phyloP scores from a whole-genome alignment of 2,888 invertebrate genomes.

The Meghimatium bilineatum region DNA sequence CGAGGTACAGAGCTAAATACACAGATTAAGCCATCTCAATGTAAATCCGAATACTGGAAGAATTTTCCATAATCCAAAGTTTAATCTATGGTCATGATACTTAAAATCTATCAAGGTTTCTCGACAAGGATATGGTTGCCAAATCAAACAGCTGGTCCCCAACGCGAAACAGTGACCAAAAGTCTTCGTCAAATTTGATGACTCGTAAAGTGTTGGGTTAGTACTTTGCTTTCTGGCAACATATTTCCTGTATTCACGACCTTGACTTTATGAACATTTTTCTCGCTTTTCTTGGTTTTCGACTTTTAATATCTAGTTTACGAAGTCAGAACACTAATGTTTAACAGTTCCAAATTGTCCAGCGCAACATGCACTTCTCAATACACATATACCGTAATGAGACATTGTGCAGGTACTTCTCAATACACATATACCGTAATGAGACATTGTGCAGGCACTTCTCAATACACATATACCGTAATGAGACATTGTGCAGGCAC shows the following conservation, averaged over 20 bases:
- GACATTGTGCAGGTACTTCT: too few relatives aligned
- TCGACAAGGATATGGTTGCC: background rate
- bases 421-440: too few relatives aligned
- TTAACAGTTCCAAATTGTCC: too few relatives aligned
- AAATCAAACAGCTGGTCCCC: background rate
- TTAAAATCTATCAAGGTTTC: background rate
- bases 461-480: too few relatives aligned
- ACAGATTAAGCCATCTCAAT: background rate
- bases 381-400: too few relatives aligned
- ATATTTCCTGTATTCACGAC: background rate
- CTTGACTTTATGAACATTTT: too few relatives aligned
- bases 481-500: too few relatives aligned
- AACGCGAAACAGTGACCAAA: background rate
- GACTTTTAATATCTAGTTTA: too few relatives aligned
- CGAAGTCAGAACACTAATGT: too few relatives aligned
- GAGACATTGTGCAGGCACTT: too few relatives aligned
- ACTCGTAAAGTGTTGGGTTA: background rate
- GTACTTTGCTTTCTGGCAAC: background rate
- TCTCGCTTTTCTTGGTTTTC: too few relatives aligned
- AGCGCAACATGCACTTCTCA: too few relatives aligned
- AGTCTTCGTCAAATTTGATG: constrained; percentile 7
- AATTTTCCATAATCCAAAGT: background rate
- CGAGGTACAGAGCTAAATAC: background rate
- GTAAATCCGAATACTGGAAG: background rate
- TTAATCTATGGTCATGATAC: background rate